Conservation (phyloP, 2,888 invertebrate genomes). For the Panzeria rudis region DNA sequence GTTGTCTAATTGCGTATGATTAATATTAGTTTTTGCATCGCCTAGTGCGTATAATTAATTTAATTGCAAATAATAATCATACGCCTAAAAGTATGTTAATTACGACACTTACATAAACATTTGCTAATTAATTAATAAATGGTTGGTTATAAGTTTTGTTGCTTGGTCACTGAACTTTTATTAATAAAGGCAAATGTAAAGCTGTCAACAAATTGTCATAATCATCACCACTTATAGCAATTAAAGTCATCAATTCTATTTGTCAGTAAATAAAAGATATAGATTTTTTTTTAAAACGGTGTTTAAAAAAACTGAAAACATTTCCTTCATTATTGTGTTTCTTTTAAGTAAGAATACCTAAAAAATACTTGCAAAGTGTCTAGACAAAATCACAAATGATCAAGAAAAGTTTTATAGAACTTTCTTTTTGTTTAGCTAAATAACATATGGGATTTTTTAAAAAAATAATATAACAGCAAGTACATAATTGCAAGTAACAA, state of each 20-base stretch:
- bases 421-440: conserved; percentile 24
- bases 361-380: conserved; percentile 54
- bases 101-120: no score
- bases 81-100: background rate
- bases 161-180: background rate
- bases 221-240: conserved; percentile 13
- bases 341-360: background rate
- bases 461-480: background rate
- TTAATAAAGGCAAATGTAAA: background rate
- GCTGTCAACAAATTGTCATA: conserved; percentile 10
- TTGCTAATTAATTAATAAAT: no score
- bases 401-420: conserved; percentile 5
- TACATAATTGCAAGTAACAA: conserved; percentile 8
- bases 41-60: conserved; percentile 38
- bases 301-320: background rate
- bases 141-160: background rate
- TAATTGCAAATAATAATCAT: conserved; percentile 14
- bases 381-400: conserved; percentile 62
- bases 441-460: conserved; percentile 41
- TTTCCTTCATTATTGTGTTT: background rate
- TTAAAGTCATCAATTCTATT: background rate
- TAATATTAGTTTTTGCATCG: background rate
- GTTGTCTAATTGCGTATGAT: background rate
- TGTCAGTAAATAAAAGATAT: background rate
- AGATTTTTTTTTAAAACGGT: background rate